phyloP scores from a whole-genome alignment of 2,888 invertebrate species.

The Lamellibrachia satsuma region DNA sequence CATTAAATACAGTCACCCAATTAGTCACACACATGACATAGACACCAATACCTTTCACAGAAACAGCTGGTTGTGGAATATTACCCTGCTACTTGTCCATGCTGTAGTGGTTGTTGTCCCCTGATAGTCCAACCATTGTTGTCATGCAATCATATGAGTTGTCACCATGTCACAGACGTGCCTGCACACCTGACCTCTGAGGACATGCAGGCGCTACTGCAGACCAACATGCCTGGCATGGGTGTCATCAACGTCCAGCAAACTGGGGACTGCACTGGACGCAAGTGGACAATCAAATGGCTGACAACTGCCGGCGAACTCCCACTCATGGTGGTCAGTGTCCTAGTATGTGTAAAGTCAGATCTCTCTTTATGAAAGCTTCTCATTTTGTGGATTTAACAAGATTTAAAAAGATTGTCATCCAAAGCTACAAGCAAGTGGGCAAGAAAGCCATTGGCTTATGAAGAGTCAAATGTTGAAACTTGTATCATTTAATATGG shows the following conservation, averaged over 20 bases:
- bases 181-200: conserved; percentile 22
- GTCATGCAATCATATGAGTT: neutral
- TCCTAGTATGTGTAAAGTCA: neutral
- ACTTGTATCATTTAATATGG: too few relatives aligned
- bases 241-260: conserved; percentile 31
- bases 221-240: conserved; percentile 30
- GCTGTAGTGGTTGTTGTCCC: neutral
- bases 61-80: neutral
- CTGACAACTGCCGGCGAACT: conserved; percentile 34
- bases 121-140: neutral
- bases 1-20: neutral
- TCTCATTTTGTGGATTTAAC: neutral
- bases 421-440: too few relatives aligned
- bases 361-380: neutral
- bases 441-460: too few relatives aligned
- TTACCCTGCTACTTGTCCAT: neutral
- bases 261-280: conserved; percentile 35
- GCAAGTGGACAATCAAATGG: conserved; percentile 35
- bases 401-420: too few relatives aligned
- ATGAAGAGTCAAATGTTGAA: too few relatives aligned
- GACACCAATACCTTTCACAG: neutral
- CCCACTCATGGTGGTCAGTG: conserved; percentile 29
- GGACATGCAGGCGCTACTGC: conserved; percentile 31
- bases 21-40: neutral
- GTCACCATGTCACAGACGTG: neutral